phyloP scores from a whole-genome alignment of 1,140 invertebrate genomes.

The Kradibia gibbosae region DNA sequence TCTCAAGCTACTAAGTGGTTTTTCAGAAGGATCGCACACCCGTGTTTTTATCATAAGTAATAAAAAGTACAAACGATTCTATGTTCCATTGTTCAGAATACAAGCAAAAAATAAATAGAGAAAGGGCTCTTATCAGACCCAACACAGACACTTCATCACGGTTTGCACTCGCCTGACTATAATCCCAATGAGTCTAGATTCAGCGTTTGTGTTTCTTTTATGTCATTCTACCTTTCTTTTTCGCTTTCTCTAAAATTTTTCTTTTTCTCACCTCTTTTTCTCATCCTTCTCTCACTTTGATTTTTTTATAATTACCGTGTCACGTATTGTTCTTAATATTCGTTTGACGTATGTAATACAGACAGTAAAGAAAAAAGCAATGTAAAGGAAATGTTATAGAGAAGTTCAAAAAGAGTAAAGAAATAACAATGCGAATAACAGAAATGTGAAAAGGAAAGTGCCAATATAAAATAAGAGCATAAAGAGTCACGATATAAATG shows the following conservation, averaged over 20 bases:
- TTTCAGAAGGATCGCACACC: neutral
- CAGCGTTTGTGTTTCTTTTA: neutral
- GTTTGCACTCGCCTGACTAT: neutral
- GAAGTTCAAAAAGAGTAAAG: slow-evolving; percentile 6
- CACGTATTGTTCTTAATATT: slow-evolving; percentile 25
- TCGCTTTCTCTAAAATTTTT: neutral
- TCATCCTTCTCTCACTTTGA: neutral
- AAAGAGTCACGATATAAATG: neutral
- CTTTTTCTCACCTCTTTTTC: neutral
- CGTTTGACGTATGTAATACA: neutral
- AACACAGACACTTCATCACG: slow-evolving; percentile 24
- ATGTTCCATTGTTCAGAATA: neutral
- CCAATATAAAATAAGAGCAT: neutral
- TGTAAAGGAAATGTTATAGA: neutral
- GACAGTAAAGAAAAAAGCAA: slow-evolving; percentile 16
- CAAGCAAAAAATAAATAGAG: neutral
- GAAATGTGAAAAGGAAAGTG: neutral
- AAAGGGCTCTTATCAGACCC: slow-evolving; percentile 16
- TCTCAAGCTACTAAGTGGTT: neutral
- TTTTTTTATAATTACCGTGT: neutral
- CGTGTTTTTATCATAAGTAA: slow-evolving; percentile 16
- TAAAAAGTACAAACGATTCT: slow-evolving; percentile 32
- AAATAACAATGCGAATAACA: neutral
- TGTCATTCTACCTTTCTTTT: neutral
- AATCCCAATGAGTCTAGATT: neutral